Evolutionary conservation across 2,797 vertebrate genomes (phyloP).

Genomic region (Anisognathus igniventris): DNA sequence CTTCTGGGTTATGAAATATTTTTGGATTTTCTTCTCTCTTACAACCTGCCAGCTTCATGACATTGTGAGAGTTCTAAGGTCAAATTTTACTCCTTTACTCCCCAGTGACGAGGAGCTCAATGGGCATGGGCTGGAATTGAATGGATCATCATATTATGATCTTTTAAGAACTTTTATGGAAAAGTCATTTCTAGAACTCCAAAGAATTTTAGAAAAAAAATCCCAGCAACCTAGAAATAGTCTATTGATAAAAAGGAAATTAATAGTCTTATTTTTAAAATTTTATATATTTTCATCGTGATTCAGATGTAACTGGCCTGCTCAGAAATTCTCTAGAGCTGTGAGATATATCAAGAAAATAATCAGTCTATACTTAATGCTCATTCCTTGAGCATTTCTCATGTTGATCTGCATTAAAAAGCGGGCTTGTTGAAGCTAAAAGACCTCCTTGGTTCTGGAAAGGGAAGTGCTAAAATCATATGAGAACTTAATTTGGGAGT

Average conservation of each 20-base stretch:
- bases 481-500: not conserved
- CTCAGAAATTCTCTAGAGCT: not conserved
- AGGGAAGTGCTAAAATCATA: not conserved
- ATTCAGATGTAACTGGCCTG: not conserved
- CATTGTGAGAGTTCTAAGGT: not conserved
- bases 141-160: not conserved
- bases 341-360: not conserved
- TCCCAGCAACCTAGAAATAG: not conserved
- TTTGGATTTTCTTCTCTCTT: not conserved
- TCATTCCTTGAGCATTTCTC: not conserved
- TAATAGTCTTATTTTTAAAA: rapidly evolving
- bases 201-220: not conserved
- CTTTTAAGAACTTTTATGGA: not conserved
- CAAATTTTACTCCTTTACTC: not conserved
- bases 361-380: not conserved
- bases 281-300: not conserved
- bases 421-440: not conserved
- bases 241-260: not conserved
- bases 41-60: not conserved
- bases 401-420: not conserved
- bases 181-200: not conserved
- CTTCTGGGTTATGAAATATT: not conserved
- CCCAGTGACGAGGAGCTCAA: not conserved
- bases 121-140: not conserved
- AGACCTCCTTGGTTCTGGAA: not conserved